These are phyloP conservation scores for Plagiodera versicolora DNA, from an alignment of 2,888 invertebrate genomes.

Conservation along the genomic window DNA sequence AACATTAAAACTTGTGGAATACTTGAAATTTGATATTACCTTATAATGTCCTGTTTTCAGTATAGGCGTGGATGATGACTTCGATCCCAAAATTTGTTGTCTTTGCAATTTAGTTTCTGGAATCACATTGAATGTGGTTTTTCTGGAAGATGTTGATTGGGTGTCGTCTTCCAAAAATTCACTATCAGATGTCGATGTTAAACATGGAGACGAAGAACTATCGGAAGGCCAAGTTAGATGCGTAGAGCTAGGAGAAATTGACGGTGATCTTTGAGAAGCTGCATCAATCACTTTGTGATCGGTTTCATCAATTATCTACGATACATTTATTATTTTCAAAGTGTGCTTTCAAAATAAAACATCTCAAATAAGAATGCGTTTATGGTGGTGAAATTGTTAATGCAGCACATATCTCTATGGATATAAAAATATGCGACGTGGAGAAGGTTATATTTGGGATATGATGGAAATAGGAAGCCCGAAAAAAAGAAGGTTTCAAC, in stretches of 20 bases:
- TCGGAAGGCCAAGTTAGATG: slow-evolving; percentile 56
- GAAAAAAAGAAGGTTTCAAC: no score
- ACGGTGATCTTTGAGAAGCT: slow-evolving; percentile 52
- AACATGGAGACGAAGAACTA: slow-evolving; percentile 49
- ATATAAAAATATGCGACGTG: no score
- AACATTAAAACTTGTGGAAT: not conserved
- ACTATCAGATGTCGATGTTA: slow-evolving; percentile 42
- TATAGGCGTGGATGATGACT: slow-evolving; percentile 55
- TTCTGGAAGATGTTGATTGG: slow-evolving; percentile 36
- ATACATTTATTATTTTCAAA: slow-evolving; percentile 17
- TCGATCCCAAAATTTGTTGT: slow-evolving; percentile 45
- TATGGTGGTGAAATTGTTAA: not conserved
- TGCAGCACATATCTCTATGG: not conserved
- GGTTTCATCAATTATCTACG: slow-evolving; percentile 30
- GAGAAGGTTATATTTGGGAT: no score
- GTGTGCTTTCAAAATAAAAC: not conserved
- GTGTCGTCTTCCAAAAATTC: slow-evolving; percentile 41
- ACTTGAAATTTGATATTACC: slow-evolving; percentile 29
- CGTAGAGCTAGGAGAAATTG: slow-evolving; percentile 53
- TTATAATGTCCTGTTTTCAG: slow-evolving; percentile 47
- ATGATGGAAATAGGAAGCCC: no score
- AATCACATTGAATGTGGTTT: slow-evolving; percentile 26
- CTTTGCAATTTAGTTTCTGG: slow-evolving; percentile 28
- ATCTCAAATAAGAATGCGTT: not conserved
- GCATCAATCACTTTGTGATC: slow-evolving; percentile 34